These are phyloP conservation scores for Tenthredo livida DNA, from an alignment of 2,888 invertebrate species.

Conservation along the genomic window DNA sequence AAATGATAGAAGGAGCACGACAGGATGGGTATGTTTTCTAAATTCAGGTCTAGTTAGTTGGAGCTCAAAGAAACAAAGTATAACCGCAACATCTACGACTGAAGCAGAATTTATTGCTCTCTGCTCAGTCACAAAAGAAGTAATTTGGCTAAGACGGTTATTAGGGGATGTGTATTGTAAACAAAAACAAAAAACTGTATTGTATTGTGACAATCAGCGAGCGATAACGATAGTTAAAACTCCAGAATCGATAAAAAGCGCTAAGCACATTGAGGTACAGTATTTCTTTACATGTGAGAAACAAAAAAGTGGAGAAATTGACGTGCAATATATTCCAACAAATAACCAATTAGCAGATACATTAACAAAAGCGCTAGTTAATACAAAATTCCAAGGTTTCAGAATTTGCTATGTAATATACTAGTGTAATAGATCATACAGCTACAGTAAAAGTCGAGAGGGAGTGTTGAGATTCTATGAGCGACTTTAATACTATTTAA, in stretches of 20 bases:
- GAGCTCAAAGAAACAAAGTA: slow-evolving; percentile 49
- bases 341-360: slow-evolving; percentile 53
- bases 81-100: slow-evolving; percentile 52
- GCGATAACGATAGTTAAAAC: too few relatives aligned
- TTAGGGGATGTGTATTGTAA: background rate
- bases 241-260: too few relatives aligned
- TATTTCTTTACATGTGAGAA: slow-evolving; percentile 23
- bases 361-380: slow-evolving; percentile 44
- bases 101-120: slow-evolving; percentile 55
- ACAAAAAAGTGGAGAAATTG: slow-evolving; percentile 29
- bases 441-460: too few relatives aligned
- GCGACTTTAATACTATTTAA: too few relatives aligned
- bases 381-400: background rate
- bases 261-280: too few relatives aligned
- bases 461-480: too few relatives aligned
- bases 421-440: too few relatives aligned
- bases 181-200: too few relatives aligned
- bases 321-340: slow-evolving; percentile 51
- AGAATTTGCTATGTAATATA: too few relatives aligned
- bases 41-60: slow-evolving; percentile 50
- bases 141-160: slow-evolving; percentile 52
- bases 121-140: slow-evolving; percentile 53
- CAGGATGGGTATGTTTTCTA: background rate
- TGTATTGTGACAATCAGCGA: too few relatives aligned
- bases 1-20: background rate